Evolutionary conservation across 2,113 vertebrate genomes (phyloP).

Genomic region (Centropus unirufus): DNA sequence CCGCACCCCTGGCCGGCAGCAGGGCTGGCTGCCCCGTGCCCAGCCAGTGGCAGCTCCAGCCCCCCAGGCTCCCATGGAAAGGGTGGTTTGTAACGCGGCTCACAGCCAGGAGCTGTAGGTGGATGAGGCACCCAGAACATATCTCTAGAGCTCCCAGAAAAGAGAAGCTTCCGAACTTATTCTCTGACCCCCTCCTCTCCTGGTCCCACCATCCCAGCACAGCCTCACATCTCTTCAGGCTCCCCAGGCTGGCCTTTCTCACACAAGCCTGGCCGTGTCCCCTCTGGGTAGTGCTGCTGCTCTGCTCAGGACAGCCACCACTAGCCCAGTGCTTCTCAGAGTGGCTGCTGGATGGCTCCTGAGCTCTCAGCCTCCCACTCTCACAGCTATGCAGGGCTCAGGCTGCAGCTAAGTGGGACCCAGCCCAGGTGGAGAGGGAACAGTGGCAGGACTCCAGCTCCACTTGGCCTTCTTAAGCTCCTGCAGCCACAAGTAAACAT

Average conservation of each 20-base stretch:
- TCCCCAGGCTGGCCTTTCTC: neutral
- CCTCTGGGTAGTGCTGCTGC: neutral
- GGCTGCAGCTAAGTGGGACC: accelerated
- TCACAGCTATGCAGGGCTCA: neutral
- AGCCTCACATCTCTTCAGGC: accelerated
- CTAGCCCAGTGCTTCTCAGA: neutral
- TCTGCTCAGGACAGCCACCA: neutral
- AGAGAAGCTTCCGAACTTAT: neutral
- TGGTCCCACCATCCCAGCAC: accelerated
- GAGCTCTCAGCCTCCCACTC: neutral
- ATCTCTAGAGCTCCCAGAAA: neutral
- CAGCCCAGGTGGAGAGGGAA: neutral
- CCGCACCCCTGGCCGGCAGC: neutral
- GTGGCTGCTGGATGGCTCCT: accelerated
- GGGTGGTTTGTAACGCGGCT: neutral
- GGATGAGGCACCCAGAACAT: accelerated
- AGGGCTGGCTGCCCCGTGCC: neutral
- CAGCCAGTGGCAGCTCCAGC: neutral
- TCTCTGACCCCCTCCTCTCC: neutral
- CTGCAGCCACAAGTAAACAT: neutral
- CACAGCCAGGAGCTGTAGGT: neutral
- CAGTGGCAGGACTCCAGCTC: neutral
- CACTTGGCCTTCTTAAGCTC: neutral
- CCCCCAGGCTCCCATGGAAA: neutral
- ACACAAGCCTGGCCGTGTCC: accelerated